phyloP scores from a whole-genome alignment of 2,797 vertebrate genomes.

The Leptodactylus fallax region DNA sequence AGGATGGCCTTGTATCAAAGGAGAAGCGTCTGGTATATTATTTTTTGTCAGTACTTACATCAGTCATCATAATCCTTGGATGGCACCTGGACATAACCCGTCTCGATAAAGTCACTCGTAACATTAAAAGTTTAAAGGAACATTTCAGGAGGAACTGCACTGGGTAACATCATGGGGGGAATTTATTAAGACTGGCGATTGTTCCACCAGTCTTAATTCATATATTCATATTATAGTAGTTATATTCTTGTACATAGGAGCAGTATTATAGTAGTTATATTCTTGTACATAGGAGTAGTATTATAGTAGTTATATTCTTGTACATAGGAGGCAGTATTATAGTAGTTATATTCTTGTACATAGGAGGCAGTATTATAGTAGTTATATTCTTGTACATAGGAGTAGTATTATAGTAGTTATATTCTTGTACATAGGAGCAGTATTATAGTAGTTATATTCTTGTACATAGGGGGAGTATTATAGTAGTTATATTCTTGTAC shows the following conservation, averaged over 20 bases:
- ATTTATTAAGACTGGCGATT: too few relatives aligned
- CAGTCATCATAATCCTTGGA: neutral
- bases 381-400: constrained; percentile 3
- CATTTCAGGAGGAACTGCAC: too few relatives aligned
- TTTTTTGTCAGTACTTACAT: neutral
- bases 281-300: neutral
- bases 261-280: constrained; percentile 1
- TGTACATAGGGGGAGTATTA: neutral
- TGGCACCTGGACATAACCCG: neutral
- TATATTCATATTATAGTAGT: neutral
- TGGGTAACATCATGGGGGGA: too few relatives aligned
- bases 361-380: constrained; percentile 3
- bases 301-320: too few relatives aligned
- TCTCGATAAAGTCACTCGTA: neutral
- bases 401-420: neutral
- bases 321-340: neutral
- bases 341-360: neutral
- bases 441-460: constrained; percentile 1
- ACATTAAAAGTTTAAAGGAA: too few relatives aligned
- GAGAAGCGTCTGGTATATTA: neutral
- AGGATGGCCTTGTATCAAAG: neutral
- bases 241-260: neutral
- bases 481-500: neutral
- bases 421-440: neutral
- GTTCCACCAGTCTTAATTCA: too few relatives aligned